phyloP scores from a whole-genome alignment of 2,888 invertebrate genomes.

The Drosophila pseudotalamancana region DNA sequence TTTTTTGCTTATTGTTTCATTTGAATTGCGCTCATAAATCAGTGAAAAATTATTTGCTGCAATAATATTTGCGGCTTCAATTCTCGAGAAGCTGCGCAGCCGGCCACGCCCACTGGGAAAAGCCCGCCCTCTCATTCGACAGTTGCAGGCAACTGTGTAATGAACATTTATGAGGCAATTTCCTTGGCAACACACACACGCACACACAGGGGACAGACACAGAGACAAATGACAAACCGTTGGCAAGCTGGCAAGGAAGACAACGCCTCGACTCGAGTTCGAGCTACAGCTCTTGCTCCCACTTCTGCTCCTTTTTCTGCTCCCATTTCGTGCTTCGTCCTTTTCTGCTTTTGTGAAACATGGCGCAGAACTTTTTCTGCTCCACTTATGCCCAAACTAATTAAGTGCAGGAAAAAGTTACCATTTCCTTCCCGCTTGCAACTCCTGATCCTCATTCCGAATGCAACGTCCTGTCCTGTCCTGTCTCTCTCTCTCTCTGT shows the following conservation, averaged over 20 bases:
- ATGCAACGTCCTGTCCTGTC: constrained; percentile 25
- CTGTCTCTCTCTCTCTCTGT: neutral
- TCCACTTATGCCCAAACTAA: constrained; percentile 80
- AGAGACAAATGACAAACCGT: constrained; percentile 62
- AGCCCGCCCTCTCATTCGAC: constrained; percentile 50
- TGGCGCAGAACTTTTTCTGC: constrained; percentile 74
- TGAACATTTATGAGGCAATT: constrained; percentile 80
- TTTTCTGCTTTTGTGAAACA: constrained; percentile 48
- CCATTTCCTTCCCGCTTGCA: constrained; percentile 71
- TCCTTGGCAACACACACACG: constrained; percentile 59
- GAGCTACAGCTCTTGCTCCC: no score
- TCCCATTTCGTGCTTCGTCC: constrained; percentile 7
- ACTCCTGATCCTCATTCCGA: constrained; percentile 25
- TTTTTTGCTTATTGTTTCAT: constrained; percentile 35
- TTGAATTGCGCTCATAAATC: constrained; percentile 56
- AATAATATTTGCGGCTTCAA: constrained; percentile 40
- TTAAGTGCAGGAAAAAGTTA: constrained; percentile 81
- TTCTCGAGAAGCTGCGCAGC: constrained; percentile 24
- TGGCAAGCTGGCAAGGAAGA: constrained; percentile 48
- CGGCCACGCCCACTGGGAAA: constrained; percentile 35
- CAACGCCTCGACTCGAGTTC: constrained; percentile 27
- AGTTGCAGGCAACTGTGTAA: constrained; percentile 70
- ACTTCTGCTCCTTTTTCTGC: neutral
- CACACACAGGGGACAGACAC: constrained; percentile 13
- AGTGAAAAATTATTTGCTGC: constrained; percentile 55